Evolutionary conservation across 1,140 invertebrate species (phyloP), one percentile per base, ranked within the genome.

Genomic region (Pristionchus pacificus): DNA sequence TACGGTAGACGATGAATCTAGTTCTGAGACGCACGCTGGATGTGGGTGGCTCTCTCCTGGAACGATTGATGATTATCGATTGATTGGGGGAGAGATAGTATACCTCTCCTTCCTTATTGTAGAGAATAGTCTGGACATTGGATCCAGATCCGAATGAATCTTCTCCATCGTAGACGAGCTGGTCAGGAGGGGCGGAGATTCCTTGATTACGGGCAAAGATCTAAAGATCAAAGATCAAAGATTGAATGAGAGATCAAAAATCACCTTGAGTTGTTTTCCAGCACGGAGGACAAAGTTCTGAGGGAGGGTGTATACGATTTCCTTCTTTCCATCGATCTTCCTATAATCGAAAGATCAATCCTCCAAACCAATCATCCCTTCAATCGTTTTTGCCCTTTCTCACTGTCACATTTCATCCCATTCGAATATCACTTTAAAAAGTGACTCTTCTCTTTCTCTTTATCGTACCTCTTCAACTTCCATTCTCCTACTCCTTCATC

Each of bases 51-150:
- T 65, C 80, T 77, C 74, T 80, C 79, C 79, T 79, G 73, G 38
- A 78, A 68, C 14, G 55, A 67, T 38, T 31, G 25, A 31, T 32
- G 33, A 29, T n/a, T 60, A 28, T 57, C n/a, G 6, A 55, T 13
- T 61, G 59, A 29, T 31, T 24, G n/a, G n/a, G n/a, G n/a, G n/a
- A n/a, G n/a, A n/a, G n/a, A n/a, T n/a, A n/a, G 10, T 55, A 24
- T 49, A 81, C 80, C 73, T 82, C 80, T 76, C 80, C 80, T 68
- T 82, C 73, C 31, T 71, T 74, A 63, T 82, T 82, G 77, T 83
- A 82, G 63, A 83, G 76, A 67, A 83, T 83, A 25, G 81, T 83
- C 59, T 83, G 79, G 49, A 84, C 78, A 67, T 84, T 83, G 65
- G 69, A 71, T 30, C 82, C 81, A 32, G 76, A 71, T 38, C 81